phyloP scores from a whole-genome alignment of 2,797 vertebrate species.

The Lepus townsendii region DNA sequence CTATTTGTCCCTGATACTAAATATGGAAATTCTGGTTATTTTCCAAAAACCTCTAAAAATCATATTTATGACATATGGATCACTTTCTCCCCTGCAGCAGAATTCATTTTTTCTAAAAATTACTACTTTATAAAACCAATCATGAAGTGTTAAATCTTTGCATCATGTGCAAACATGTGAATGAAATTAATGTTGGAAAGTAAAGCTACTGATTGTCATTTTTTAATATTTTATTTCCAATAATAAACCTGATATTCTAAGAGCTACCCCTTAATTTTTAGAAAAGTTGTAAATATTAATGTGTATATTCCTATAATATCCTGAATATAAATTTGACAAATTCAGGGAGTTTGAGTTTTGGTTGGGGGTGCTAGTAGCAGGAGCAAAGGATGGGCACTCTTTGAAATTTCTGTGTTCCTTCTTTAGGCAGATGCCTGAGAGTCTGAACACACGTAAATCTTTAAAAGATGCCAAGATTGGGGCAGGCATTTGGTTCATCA shows the following conservation, averaged over 20 bases:
- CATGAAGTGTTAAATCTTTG: neutral
- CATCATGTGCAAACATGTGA: neutral
- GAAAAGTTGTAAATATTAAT: neutral
- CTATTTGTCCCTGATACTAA: neutral
- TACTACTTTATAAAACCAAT: constrained; percentile 46
- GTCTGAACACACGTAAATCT: neutral
- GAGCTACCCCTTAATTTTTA: constrained; percentile 6
- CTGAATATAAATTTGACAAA: constrained; percentile 23
- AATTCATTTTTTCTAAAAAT: constrained; percentile 7
- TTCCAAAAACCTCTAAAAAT: constrained; percentile 33
- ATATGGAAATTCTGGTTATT: constrained; percentile 44
- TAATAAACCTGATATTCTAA: neutral
- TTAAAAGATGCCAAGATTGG: constrained; percentile 14
- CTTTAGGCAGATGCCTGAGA: neutral
- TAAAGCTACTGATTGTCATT: neutral
- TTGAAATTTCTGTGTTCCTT: neutral
- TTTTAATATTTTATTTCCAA: constrained; percentile 58
- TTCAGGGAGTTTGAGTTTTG: neutral
- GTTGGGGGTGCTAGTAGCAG: neutral
- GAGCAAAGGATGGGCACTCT: neutral
- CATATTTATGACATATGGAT: neutral
- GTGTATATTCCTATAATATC: constrained; percentile 22
- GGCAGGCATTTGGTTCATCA: no score
- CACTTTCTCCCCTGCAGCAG: constrained; percentile 16
- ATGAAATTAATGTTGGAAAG: constrained; percentile 16